phyloP scores from a whole-genome alignment of 2,888 invertebrate species.

The Mesodorylaimus sp. region DNA sequence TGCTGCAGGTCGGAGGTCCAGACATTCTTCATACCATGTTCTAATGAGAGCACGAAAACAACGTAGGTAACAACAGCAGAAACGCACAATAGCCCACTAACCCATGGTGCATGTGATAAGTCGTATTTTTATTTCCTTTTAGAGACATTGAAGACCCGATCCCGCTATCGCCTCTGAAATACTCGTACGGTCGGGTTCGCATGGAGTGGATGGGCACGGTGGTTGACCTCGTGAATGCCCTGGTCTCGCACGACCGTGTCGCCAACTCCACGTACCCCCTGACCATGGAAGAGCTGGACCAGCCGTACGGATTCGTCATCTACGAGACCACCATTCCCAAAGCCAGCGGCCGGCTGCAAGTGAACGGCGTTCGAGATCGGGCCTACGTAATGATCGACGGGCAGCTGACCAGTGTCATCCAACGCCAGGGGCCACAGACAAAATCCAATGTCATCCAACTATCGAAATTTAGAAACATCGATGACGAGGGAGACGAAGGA shows the following conservation, averaged over 20 bases:
- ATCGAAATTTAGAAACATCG: no score
- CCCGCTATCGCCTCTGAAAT: background rate
- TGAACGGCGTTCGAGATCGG: conserved; percentile 17
- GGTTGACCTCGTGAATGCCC: background rate
- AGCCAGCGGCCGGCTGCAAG: conserved; percentile 16
- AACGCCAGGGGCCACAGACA: background rate
- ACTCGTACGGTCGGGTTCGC: background rate
- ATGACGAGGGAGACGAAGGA: no score
- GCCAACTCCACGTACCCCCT: conserved; percentile 14
- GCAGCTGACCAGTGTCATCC: background rate
- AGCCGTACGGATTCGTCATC: conserved; percentile 18
- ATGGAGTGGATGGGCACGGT: background rate
- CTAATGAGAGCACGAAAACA: no score
- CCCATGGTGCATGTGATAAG: no score
- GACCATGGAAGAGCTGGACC: conserved; percentile 19
- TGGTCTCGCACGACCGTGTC: background rate
- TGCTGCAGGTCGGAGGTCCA: no score
- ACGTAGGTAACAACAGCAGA: no score
- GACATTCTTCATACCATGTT: no score
- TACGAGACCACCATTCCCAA: conserved; percentile 16
- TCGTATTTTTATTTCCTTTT: no score
- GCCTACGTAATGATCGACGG: conserved; percentile 19
- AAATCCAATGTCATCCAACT: background rate
- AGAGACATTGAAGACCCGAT: background rate
- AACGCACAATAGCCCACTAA: no score